Evolutionary conservation across 64 coral and sea anemone species (phyloP).

Genomic region (Montipora capricornis): DNA sequence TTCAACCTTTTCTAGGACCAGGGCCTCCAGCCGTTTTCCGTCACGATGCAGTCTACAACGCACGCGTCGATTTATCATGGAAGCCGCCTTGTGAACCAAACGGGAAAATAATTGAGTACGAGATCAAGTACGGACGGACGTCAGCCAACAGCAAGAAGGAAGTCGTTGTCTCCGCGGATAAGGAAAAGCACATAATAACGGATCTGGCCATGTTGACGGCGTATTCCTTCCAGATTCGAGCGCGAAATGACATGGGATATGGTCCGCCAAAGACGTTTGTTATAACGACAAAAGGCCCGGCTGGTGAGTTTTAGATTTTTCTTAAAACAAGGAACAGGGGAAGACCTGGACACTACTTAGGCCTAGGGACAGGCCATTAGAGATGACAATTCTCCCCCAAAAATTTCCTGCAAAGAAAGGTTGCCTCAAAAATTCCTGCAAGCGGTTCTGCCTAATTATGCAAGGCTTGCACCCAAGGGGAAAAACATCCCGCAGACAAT

Average conservation of each 20-base stretch:
- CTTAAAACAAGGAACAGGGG: too few species aligned
- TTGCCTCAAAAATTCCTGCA: too few species aligned
- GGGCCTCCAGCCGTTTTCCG: conserved; percentile 70
- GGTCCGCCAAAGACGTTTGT: conserved; percentile 70
- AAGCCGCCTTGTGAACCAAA: conserved; percentile 82
- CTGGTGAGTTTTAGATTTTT: conserved; percentile 2
- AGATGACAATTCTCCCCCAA: too few species aligned
- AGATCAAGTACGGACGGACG: conserved; percentile 63
- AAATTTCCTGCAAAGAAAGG: too few species aligned
- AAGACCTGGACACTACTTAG: too few species aligned
- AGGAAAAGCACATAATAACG: conserved; percentile 16
- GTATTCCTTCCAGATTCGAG: conserved; percentile 82
- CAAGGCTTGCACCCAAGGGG: too few species aligned
- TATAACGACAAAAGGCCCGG: conserved; percentile 75
- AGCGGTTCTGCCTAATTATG: too few species aligned
- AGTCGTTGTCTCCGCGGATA: not conserved
- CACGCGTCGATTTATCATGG: conserved; percentile 82
- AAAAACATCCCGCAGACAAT: too few species aligned
- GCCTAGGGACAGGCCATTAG: too few species aligned
- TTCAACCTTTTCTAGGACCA: conserved; percentile 56
- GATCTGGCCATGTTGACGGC: conserved; percentile 50
- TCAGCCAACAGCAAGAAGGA: not conserved
- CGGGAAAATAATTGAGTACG: conserved; percentile 73
- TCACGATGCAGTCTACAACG: conserved; percentile 77
- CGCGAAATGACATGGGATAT: conserved; percentile 68